Percentiles rank a stretch among this genome's conserved stretches.
Conservation (phyloP, 2,113 vertebrate species). For the Triplophysa dalaica region DNA sequence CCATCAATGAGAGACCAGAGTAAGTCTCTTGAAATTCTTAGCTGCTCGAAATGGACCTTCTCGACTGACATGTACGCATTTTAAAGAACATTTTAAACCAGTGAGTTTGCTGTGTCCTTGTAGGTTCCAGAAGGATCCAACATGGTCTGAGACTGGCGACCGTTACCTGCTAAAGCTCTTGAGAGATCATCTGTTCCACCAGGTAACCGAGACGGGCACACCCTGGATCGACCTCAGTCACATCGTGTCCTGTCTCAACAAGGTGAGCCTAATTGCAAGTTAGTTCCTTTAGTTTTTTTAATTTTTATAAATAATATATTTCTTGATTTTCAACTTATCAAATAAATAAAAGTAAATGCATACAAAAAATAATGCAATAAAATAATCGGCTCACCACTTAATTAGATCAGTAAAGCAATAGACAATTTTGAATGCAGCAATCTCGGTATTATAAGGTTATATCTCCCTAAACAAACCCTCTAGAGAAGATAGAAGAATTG, state of each 20-base stretch:
- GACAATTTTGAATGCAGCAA: too few relatives aligned
- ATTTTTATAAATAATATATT: too few relatives aligned
- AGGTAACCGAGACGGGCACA: constrained; percentile 95
- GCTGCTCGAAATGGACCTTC: not conserved
- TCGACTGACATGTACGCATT: too few relatives aligned
- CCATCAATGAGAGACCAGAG: constrained; percentile 99
- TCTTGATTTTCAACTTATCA: too few relatives aligned
- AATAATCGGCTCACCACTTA: too few relatives aligned
- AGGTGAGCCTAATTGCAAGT: constrained; percentile 74
- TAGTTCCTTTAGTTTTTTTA: not conserved
- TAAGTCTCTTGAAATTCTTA: constrained; percentile 71
- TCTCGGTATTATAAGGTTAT: too few relatives aligned
- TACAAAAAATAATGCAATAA: too few relatives aligned
- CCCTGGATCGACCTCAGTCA: constrained; percentile 99
- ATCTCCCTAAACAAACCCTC: too few relatives aligned
- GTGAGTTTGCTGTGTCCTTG: not conserved
- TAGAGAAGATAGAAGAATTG: too few relatives aligned
- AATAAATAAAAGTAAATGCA: too few relatives aligned
- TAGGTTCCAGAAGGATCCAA: constrained; percentile 98
- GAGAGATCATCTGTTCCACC: constrained; percentile 98
- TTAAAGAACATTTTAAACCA: not conserved
- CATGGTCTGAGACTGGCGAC: constrained; percentile 98
- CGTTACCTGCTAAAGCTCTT: constrained; percentile 98
- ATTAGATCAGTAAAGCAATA: too few relatives aligned
- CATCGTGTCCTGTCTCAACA: constrained; percentile 99